phyloP scores from a whole-genome alignment of 2,113 vertebrate species.

The Etheostoma cragini region DNA sequence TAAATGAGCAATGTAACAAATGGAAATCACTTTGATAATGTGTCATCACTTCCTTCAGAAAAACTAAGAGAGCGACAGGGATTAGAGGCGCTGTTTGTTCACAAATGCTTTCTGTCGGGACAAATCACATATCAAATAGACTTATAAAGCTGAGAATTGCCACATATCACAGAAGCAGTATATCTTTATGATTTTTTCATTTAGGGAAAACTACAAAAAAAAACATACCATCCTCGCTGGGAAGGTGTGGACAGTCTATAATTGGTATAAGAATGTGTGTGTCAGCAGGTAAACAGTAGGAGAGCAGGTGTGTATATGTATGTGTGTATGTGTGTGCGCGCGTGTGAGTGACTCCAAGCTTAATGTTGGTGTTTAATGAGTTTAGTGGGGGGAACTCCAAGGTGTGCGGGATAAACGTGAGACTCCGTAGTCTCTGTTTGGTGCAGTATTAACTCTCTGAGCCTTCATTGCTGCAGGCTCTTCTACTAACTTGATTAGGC shows the following conservation, averaged over 20 bases:
- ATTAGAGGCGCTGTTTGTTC: slow-evolving; percentile 16
- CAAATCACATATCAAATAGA: slow-evolving; percentile 51
- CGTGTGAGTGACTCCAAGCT: slow-evolving; percentile 31
- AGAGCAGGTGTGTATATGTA: slow-evolving; percentile 55
- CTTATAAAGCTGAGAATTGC: slow-evolving; percentile 18
- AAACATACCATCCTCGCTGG: slow-evolving; percentile 14
- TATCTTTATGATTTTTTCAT: slow-evolving; percentile 27
- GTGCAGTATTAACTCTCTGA: slow-evolving; percentile 44
- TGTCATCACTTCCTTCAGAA: slow-evolving; percentile 63
- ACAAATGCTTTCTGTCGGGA: slow-evolving; percentile 37
- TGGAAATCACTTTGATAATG: slow-evolving; percentile 70
- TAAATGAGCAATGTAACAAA: slow-evolving; percentile 63
- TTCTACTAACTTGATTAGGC: slow-evolving; percentile 55
- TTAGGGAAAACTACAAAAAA: slow-evolving; percentile 40
- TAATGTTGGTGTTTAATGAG: slow-evolving; percentile 62
- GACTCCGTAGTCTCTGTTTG: slow-evolving; percentile 40
- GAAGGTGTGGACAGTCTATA: slow-evolving; percentile 51
- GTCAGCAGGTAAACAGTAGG: slow-evolving; percentile 59
- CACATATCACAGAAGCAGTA: background rate
- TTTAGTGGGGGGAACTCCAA: slow-evolving; percentile 54
- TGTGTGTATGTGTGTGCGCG: slow-evolving; percentile 4
- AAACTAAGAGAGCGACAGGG: slow-evolving; percentile 24
- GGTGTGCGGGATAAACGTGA: slow-evolving; percentile 49
- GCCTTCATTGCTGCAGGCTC: slow-evolving; percentile 47
- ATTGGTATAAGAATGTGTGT: slow-evolving; percentile 63